Percentiles rank a stretch among this genome's conserved stretches.
Conservation (phyloP, 2,888 invertebrate genomes). For the Tiphia femorata region DNA sequence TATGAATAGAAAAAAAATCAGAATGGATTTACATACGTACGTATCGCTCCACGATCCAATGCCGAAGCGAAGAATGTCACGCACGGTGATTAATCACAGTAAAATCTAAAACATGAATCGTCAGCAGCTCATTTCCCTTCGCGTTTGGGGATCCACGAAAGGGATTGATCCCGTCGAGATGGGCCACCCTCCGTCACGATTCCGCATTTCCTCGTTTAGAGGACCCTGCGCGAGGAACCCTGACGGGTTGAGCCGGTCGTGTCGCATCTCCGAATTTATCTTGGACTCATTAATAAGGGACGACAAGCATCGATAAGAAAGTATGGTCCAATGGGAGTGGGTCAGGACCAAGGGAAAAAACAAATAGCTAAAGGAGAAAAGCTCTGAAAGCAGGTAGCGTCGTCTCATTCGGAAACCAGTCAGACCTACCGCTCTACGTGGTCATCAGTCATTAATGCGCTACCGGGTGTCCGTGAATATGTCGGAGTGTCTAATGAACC, state of each 20-base stretch:
- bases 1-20: too few relatives aligned
- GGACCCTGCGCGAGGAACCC: too few relatives aligned
- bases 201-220: conserved; percentile 27
- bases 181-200: conserved; percentile 28
- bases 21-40: too few relatives aligned
- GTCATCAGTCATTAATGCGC: conserved; percentile 58
- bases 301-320: conserved; percentile 54
- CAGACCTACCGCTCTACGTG: conserved; percentile 23
- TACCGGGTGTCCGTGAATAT: conserved; percentile 57
- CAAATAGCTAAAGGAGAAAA: conserved; percentile 32
- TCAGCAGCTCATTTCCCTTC: too few relatives aligned
- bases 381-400: conserved; percentile 40
- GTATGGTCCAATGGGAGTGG: conserved; percentile 20
- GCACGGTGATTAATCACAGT: too few relatives aligned
- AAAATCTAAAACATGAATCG: too few relatives aligned
- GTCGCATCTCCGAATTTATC: conserved; percentile 54
- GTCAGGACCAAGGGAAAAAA: conserved; percentile 17
- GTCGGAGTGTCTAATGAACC: conserved; percentile 52
- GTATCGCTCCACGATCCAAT: too few relatives aligned
- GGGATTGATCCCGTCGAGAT: too few relatives aligned
- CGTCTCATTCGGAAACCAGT: conserved; percentile 26
- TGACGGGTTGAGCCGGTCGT: conserved; percentile 41
- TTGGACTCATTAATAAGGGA: conserved; percentile 54
- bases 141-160: too few relatives aligned
- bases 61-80: too few relatives aligned